Percentiles rank a stretch among this genome's conserved stretches.
Evolutionary conservation across 2,888 invertebrate species (phyloP).

Genomic region (Eupithecia dodoneata): DNA sequence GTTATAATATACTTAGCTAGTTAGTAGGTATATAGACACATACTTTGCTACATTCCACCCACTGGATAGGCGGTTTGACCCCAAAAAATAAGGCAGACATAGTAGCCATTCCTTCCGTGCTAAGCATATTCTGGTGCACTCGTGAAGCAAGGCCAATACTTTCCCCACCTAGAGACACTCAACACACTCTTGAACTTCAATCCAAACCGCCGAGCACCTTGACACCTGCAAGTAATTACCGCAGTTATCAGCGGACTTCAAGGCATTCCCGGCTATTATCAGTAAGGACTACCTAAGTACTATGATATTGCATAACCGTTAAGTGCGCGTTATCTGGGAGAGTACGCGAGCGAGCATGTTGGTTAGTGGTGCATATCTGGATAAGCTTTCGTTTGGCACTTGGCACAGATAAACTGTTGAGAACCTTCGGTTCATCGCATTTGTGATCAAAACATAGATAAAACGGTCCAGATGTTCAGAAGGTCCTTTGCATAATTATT

Average conservation of each 20-base stretch:
- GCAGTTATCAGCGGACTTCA: constrained; percentile 45
- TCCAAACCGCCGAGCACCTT: constrained; percentile 26
- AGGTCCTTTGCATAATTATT: background rate
- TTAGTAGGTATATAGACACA: no score
- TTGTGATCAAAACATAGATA: background rate
- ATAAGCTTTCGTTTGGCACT: background rate
- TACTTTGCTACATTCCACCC: no score
- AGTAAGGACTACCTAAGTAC: constrained; percentile 47
- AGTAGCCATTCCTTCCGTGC: background rate
- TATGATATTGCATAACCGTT: constrained; percentile 46
- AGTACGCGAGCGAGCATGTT: constrained; percentile 45
- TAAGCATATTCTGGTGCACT: background rate
- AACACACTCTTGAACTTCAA: background rate
- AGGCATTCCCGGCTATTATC: constrained; percentile 46
- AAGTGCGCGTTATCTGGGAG: constrained; percentile 45
- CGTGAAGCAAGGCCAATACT: background rate
- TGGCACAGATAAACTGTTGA: background rate
- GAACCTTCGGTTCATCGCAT: background rate
- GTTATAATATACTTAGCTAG: no score
- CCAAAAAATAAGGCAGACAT: no score
- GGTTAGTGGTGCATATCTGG: constrained; percentile 45
- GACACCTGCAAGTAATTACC: constrained; percentile 43
- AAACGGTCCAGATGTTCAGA: background rate
- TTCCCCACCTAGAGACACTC: background rate
- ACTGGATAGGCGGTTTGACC: no score